Base-by-base conservation (phyloP, 2,113 vertebrate genomes). In the Trochalopteron elliotii region DNA sequence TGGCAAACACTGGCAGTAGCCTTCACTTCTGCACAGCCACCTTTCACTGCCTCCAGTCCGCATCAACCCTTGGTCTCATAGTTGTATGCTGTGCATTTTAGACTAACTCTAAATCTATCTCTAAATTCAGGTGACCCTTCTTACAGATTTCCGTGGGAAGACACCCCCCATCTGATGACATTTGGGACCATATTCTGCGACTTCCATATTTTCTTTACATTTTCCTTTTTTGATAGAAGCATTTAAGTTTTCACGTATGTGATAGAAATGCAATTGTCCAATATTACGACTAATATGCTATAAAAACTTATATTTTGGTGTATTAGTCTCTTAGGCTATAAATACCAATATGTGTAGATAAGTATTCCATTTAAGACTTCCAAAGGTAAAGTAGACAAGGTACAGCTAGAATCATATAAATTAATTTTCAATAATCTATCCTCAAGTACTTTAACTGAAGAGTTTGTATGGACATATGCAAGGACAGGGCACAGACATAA, bases 1-100 rank as follows among this genome's bases (percentile, higher is more conserved):
- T 35, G 16, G 10, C 10, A 49, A 45, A 10, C 0, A 0, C 22
- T 33, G 49, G 11, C 14, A 70, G 6, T 3, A 0, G 0, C 25
- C 27, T 67, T 71, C 30, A 8, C 5, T 63, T 63, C 11, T 28
- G 35, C 45, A 8, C 20, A 74, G 25, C 9, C 20, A 4, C 0
- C 0, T 20, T 55, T 45, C 81, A 28, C 59, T 30, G 9, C 17
- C 19, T 57, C 25, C 4, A 39, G 45, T 5, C 11, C 1, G 1
- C 45, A 25, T 5, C 45, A 84, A 10, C 14, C 2, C 1, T 45
- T 50, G 30, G 12, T 12, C 31, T 77, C 1, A 1, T 3, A 10
- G 9, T 2, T 33, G 6, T 39, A 5, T 7, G 22, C 3, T n/a
- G 15, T 42, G 19, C 8, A 9, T 35, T 72, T 65, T 35, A 45